Evolutionary conservation across 2,113 vertebrate species (phyloP).

Genomic region (Varanus komodoensis): DNA sequence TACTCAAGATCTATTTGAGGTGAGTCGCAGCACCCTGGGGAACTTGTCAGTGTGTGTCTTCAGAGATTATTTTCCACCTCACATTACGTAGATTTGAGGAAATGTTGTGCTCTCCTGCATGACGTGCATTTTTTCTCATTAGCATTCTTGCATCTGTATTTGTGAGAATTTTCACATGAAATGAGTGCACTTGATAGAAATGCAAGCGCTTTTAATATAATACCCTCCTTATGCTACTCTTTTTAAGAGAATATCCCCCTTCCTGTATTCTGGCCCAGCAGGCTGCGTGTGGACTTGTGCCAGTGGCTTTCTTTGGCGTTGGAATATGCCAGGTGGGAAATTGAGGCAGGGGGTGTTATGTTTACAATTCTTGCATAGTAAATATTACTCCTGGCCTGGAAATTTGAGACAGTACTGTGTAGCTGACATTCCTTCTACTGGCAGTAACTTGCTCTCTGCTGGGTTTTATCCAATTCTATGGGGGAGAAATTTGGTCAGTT

Average conservation of each 20-base stretch:
- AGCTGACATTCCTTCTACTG: background rate
- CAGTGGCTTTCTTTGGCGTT: constrained; percentile 3
- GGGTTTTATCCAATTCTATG: background rate
- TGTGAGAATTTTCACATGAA: background rate
- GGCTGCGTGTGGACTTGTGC: background rate
- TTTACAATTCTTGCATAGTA: constrained; percentile 13
- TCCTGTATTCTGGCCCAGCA: background rate
- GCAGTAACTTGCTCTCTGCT: background rate
- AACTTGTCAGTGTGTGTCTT: background rate
- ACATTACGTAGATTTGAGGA: too few species aligned
- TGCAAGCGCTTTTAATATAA: background rate
- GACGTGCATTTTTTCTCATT: background rate
- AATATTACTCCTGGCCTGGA: constrained; percentile 21
- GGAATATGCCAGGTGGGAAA: background rate
- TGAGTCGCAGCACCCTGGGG: background rate
- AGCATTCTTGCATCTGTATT: too few species aligned
- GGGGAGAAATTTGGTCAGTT: background rate
- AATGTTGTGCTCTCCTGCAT: background rate
- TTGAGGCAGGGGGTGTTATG: background rate
- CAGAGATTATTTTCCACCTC: background rate
- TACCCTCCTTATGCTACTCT: background rate
- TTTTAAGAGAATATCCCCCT: too few species aligned
- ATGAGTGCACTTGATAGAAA: background rate
- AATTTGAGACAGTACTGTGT: background rate
- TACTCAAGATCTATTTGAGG: background rate